Evolutionary conservation across 2,113 vertebrate genomes (phyloP).

Genomic region (Nothobranchius furzeri): DNA sequence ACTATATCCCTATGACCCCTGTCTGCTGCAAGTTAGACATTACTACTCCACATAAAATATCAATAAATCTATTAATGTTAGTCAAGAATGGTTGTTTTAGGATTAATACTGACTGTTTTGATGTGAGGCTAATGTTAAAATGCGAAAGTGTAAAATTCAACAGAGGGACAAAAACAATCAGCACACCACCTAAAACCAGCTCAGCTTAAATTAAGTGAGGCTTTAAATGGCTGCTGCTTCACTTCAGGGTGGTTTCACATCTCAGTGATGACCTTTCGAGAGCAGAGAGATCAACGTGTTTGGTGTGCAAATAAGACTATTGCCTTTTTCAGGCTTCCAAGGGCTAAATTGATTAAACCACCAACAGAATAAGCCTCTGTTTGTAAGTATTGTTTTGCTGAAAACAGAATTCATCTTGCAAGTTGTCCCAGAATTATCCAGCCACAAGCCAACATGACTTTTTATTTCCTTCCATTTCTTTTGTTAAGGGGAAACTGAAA

Average conservation of each 20-base stretch:
- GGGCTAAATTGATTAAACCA: background rate
- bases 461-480: background rate
- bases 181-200: background rate
- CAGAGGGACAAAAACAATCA: background rate
- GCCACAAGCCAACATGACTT: background rate
- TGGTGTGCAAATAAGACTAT: background rate
- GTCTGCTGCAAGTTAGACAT: background rate
- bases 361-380: background rate
- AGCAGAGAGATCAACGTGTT: background rate
- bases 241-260: background rate
- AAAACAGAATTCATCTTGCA: background rate
- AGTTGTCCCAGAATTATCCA: background rate
- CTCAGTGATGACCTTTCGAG: background rate
- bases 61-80: background rate
- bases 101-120: background rate
- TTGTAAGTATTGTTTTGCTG: background rate
- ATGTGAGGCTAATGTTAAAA: too few species aligned
- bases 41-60: background rate
- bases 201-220: background rate
- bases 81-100: too few species aligned
- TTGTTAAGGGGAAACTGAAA: conserved; percentile 3
- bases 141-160: too few species aligned
- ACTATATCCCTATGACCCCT: too few species aligned
- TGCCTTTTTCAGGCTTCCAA: background rate
- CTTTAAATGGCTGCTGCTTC: background rate